phyloP scores from a whole-genome alignment of 2,888 invertebrate genomes.

The Limnephilus lunatus region DNA sequence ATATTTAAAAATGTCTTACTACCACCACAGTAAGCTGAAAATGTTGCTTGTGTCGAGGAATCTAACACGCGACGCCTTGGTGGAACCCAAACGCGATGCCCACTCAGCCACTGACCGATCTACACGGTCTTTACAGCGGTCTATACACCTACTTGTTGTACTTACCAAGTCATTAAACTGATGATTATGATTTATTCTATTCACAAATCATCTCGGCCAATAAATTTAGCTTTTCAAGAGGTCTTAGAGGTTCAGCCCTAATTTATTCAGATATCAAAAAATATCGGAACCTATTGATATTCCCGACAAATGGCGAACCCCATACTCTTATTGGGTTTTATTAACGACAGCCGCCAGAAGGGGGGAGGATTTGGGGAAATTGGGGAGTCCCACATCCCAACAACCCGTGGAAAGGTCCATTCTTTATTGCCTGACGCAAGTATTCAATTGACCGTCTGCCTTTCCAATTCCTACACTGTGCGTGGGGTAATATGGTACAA shows the following conservation, averaged over 20 bases:
- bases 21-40: too few species aligned
- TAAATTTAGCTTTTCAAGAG: conserved; percentile 7
- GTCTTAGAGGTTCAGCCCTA: background rate
- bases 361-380: background rate
- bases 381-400: background rate
- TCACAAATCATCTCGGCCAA: background rate
- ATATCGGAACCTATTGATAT: conserved; percentile 60
- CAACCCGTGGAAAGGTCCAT: background rate
- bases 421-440: conserved; percentile 33
- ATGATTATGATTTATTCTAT: background rate
- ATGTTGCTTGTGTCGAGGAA: too few species aligned
- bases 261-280: conserved; percentile 43
- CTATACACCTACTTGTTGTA: background rate
- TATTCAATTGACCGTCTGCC: conserved; percentile 54
- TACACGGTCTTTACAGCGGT: too few species aligned
- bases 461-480: conserved; percentile 31
- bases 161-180: background rate
- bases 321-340: conserved; percentile 63
- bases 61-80: too few species aligned
- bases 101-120: too few species aligned
- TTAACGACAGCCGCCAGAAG: conserved; percentile 53
- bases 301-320: conserved; percentile 52
- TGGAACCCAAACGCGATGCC: too few species aligned
- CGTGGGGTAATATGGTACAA: background rate
- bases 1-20: too few species aligned